phyloP scores from a whole-genome alignment of 2,113 vertebrate genomes.

The Sterna hirundo region DNA sequence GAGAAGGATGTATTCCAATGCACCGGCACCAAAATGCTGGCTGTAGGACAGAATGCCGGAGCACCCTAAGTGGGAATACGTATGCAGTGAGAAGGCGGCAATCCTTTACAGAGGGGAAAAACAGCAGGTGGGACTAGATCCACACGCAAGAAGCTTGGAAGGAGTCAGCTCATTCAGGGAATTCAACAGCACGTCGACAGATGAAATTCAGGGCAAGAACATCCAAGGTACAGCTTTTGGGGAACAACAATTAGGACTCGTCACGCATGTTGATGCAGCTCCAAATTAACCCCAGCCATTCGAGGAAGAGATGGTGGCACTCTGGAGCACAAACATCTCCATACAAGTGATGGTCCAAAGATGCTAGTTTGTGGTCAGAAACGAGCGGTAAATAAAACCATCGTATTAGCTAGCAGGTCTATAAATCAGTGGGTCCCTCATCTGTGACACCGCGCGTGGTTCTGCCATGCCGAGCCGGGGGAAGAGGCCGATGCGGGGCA shows the following conservation, averaged over 20 bases:
- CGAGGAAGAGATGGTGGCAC: neutral
- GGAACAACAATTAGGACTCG: neutral
- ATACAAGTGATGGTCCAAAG: neutral
- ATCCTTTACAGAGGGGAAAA: neutral
- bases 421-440: neutral
- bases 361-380: neutral
- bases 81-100: neutral
- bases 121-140: neutral
- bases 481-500: neutral
- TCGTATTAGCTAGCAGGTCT: neutral
- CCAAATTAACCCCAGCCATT: neutral
- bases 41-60: neutral
- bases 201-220: neutral
- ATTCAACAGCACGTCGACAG: neutral
- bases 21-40: neutral
- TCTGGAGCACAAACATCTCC: neutral
- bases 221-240: neutral
- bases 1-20: neutral
- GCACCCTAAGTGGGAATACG: neutral
- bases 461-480: rapidly evolving
- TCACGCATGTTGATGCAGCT: neutral
- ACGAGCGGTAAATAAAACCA: neutral
- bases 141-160: neutral
- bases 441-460: rapidly evolving
- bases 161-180: neutral